Conservation (phyloP, 2,113 vertebrate genomes). For the Hucho hucho region DNA sequence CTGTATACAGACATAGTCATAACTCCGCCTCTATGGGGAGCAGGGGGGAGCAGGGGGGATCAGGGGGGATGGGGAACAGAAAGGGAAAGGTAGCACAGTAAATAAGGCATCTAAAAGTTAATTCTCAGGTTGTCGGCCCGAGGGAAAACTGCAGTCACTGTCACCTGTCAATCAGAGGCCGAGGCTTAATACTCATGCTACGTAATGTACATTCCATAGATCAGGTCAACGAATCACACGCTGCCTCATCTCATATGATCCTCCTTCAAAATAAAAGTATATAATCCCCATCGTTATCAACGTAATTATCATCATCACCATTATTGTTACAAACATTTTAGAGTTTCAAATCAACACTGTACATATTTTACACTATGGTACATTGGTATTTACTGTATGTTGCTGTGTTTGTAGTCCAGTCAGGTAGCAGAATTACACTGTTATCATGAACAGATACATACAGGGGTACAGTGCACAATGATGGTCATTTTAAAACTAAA, state of each 20-base stretch:
- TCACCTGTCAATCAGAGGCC: conserved; percentile 65
- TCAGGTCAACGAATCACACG: conserved; percentile 49
- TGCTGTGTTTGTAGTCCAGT: conserved; percentile 52
- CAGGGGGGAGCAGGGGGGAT: background rate
- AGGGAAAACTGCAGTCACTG: conserved; percentile 72
- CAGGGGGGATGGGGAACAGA: conserved; percentile 42
- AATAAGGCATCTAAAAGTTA: conserved; percentile 78
- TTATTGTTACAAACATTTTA: conserved; percentile 74
- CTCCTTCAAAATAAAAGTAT: conserved; percentile 61
- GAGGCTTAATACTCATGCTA: conserved; percentile 54
- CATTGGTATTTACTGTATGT: conserved; percentile 65
- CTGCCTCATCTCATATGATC: conserved; percentile 44
- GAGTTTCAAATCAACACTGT: conserved; percentile 74
- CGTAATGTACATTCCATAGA: conserved; percentile 67
- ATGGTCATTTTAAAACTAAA: conserved; percentile 10
- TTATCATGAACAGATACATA: background rate
- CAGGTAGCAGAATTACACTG: background rate
- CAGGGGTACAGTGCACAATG: conserved; percentile 36
- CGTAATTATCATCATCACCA: conserved; percentile 31
- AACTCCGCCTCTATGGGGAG: too few relatives aligned
- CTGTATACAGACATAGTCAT: too few relatives aligned
- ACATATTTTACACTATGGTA: conserved; percentile 82
- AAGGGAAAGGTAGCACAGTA: conserved; percentile 66
- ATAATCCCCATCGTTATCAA: conserved; percentile 7
- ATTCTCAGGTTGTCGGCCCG: conserved; percentile 56